Conservation (phyloP, 2,113 vertebrate species). For the Harpagus bidentatus region DNA sequence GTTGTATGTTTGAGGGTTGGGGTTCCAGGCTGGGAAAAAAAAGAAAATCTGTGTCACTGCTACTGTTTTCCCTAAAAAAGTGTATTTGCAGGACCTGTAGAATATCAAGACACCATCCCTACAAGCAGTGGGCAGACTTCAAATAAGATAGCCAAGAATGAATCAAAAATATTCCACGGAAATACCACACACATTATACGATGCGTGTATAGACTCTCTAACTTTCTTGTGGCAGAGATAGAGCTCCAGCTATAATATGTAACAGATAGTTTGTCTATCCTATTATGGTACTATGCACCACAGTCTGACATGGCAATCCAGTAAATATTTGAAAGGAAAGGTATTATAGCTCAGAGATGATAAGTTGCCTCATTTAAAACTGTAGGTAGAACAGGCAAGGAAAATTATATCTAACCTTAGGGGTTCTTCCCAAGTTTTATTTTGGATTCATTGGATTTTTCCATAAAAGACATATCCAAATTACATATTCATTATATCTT, state of each 20-base stretch:
- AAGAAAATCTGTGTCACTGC: background rate
- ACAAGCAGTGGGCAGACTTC: background rate
- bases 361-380: background rate
- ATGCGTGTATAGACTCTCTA: background rate
- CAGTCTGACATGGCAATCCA: background rate
- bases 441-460: background rate
- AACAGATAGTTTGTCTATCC: background rate
- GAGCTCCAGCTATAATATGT: background rate
- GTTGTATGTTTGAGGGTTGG: background rate
- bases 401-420: background rate
- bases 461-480: background rate
- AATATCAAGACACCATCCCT: background rate
- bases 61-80: background rate
- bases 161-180: background rate
- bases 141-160: background rate
- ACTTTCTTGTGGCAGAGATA: background rate
- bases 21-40: background rate
- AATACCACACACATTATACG: rapidly evolving
- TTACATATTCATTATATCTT: conserved; percentile 37
- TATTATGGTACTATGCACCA: background rate
- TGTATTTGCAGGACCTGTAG: background rate
- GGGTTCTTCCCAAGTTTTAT: background rate
- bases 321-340: background rate
- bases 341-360: background rate
- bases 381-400: background rate